Evolutionary conservation across 2,888 invertebrate genomes (phyloP).

Genomic region (Cryptocheilus praepositus): DNA sequence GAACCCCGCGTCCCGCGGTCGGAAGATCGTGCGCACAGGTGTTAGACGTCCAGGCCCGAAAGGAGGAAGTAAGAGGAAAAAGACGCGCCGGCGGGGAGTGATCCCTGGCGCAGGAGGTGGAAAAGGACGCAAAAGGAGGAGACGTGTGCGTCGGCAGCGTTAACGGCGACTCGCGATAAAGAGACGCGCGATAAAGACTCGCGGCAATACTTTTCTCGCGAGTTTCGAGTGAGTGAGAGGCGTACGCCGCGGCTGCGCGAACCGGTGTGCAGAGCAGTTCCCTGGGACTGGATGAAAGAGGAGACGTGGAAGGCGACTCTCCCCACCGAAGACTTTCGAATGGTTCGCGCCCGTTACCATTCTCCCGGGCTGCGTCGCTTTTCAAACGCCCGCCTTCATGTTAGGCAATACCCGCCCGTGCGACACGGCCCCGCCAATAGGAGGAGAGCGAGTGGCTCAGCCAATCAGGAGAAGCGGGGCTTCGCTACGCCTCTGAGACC

Average conservation of each 20-base stretch:
- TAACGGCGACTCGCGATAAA: constrained; percentile 3
- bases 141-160: constrained; percentile 11
- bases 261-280: constrained; percentile 66
- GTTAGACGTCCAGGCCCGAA: not conserved
- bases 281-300: constrained; percentile 44
- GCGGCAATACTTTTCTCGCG: constrained; percentile 9
- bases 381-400: constrained; percentile 46
- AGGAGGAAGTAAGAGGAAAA: not conserved
- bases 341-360: constrained; percentile 33
- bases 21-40: too few relatives aligned
- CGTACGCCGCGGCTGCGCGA: constrained; percentile 73
- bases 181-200: constrained; percentile 6
- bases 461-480: constrained; percentile 17
- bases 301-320: constrained; percentile 34
- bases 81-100: not conserved
- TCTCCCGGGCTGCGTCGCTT: constrained; percentile 21
- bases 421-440: constrained; percentile 9
- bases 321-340: constrained; percentile 40
- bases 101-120: not conserved
- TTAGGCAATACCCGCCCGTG: constrained; percentile 36
- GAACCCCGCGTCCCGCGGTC: too few relatives aligned
- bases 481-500: constrained; percentile 41
- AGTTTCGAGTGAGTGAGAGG: constrained; percentile 48
- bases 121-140: constrained; percentile 4
- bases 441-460: constrained; percentile 11